Evolutionary conservation across 2,888 invertebrate genomes (phyloP).

Genomic region (Lasioglossum zephyrum): DNA sequence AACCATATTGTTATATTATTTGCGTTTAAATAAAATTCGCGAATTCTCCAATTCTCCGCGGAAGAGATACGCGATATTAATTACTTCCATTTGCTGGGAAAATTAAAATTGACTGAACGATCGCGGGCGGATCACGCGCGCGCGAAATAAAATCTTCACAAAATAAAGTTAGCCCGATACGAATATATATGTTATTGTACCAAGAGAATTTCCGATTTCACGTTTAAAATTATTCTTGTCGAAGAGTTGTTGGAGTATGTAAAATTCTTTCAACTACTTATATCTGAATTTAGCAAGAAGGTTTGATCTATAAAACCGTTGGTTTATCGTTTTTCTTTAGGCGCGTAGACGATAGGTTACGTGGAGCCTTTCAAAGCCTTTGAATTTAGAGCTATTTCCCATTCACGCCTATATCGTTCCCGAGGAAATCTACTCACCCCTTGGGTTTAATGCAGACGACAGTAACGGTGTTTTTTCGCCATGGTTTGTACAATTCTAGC

Average conservation of each 20-base stretch:
- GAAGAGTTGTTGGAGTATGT: not conserved
- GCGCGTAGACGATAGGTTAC: not conserved
- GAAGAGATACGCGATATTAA: not conserved
- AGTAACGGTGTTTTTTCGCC: conserved; percentile 29
- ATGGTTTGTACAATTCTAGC: conserved; percentile 13
- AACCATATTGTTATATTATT: not conserved
- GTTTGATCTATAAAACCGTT: too few species aligned
- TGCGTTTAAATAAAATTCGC: not conserved
- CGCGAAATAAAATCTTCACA: not conserved
- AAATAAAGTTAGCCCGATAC: not conserved
- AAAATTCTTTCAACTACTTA: not conserved
- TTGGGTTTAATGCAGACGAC: conserved; percentile 29
- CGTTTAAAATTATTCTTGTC: not conserved
- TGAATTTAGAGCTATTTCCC: not conserved
- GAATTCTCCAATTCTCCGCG: not conserved
- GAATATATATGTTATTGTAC: too few species aligned
- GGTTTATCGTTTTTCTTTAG: too few species aligned
- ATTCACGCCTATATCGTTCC: not conserved
- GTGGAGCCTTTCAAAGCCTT: not conserved
- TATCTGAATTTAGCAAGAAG: too few species aligned
- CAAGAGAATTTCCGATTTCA: not conserved
- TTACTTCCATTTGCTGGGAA: not conserved
- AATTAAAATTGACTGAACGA: not conserved
- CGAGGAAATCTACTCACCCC: conserved; percentile 33
- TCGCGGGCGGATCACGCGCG: too few species aligned